Base-by-base conservation (phyloP, 2,113 vertebrate genomes). In the Nerophis ophidion region DNA sequence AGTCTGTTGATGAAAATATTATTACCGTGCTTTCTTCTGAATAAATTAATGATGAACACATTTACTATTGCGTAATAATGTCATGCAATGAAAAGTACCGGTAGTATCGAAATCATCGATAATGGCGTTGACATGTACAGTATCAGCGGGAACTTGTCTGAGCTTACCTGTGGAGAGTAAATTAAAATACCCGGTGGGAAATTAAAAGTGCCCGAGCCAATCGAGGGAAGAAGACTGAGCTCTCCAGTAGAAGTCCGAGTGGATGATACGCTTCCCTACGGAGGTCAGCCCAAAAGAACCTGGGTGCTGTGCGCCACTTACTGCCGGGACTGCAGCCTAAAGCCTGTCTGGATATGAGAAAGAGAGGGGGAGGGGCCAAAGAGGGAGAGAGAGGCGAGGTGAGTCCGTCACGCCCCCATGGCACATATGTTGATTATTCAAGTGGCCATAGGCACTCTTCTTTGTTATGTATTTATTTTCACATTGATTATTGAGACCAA, bases 241-340 rank as follows among this genome's bases (percentile, higher is more conserved):
- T 26, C 61, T 75, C 56, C 75, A 17, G 34, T 33, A 57, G 63
- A 45, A 53, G 72, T 77, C 61, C 66, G 60, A 34, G 35, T 19
- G 48, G 67, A 66, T 65, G 55, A 68, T 72, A 58, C 51, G 45
- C 62, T 57, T 36, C n/a, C 48, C 67, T 61, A 50, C 57, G 57
- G 69, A 77, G 76, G 64, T 66, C 49, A 35, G 42, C 73, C 46
- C 71, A 58, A 73, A 66, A 26, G 26, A 26, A 4, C 26, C 73
- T 65, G 59, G 47, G 55, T 71, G 73, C 54, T 76, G 72, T 66
- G 64, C 70, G 65, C 71, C 65, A 70, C 68, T 62, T 15, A 76
- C 59, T 80, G 82, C 70, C 74, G 75, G 71, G 56, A 81, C 81
- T 57, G 74, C 81, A 81, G 77, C 82, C 50, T 79, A 63, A 75